Conservation (phyloP, 2,888 invertebrate species). For the Teleiodes luculella region DNA sequence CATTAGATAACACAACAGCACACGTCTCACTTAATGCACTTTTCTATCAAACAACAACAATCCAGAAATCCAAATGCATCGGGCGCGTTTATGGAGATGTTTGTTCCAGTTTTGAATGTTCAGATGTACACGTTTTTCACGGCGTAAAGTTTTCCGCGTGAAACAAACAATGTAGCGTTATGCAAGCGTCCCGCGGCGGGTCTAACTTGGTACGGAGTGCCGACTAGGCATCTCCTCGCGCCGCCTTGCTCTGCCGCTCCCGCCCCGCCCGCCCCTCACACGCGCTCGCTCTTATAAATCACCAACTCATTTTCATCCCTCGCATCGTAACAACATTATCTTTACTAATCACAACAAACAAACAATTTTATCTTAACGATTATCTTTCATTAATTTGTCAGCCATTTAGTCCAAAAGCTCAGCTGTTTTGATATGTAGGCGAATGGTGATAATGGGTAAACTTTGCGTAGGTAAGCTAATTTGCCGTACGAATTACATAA, state of each 20-base stretch:
- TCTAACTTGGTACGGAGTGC: conserved; percentile 46
- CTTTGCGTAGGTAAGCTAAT: no score
- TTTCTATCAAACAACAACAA: not conserved
- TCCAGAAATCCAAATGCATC: not conserved
- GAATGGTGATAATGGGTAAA: no score
- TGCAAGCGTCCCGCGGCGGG: conserved; percentile 59
- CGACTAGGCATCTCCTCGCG: conserved; percentile 48
- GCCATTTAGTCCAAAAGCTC: no score
- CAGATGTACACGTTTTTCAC: not conserved
- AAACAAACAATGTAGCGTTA: conserved; percentile 25
- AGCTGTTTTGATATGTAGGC: no score
- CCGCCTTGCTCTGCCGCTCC: conserved; percentile 22
- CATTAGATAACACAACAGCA: conserved; percentile 2
- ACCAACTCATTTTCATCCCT: conserved; percentile 5
- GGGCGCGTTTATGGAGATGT: not conserved
- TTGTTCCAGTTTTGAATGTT: not conserved
- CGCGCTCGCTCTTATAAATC: conserved; percentile 5
- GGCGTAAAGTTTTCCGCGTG: conserved; percentile 31
- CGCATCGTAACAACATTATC: not conserved
- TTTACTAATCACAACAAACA: not conserved
- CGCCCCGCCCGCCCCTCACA: conserved; percentile 4
- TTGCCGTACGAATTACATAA: no score
- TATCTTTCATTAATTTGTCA: no score
- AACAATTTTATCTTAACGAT: no score
- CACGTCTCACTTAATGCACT: conserved; percentile 6